A percentile compares a stretch with the other conserved stretches of the same genome.
These are phyloP conservation scores for Fistularia tabacaria DNA, from an alignment of 2,797 vertebrate species.

Conservation along the genomic window DNA sequence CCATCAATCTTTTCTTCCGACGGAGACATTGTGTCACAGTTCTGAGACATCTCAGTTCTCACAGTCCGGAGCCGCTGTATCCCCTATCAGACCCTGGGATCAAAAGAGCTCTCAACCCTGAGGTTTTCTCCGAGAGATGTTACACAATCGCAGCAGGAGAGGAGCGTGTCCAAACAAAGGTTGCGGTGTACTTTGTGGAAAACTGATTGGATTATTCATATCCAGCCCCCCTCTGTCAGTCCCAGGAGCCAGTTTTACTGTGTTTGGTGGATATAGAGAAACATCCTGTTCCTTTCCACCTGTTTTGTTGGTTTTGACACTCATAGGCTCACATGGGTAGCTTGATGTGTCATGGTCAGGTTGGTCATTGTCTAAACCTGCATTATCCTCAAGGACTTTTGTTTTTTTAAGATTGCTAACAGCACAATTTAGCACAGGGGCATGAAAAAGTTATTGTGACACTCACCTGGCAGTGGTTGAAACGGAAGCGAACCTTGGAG, in stretches of 20 bases:
- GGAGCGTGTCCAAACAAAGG: slow-evolving; percentile 70
- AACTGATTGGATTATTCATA: slow-evolving; percentile 60
- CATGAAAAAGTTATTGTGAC: slow-evolving; percentile 8
- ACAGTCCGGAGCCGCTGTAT: slow-evolving; percentile 41
- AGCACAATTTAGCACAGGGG: slow-evolving; percentile 20
- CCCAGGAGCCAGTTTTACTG: slow-evolving; percentile 30
- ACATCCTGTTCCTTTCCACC: slow-evolving; percentile 58
- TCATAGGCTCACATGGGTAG: slow-evolving; percentile 16
- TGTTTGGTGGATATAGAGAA: slow-evolving; percentile 33
- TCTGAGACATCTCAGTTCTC: slow-evolving; percentile 59
- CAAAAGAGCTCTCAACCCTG: slow-evolving; percentile 58
- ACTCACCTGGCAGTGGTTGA: slow-evolving; percentile 89
- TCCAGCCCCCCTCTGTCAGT: slow-evolving; percentile 41
- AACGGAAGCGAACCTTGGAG: slow-evolving; percentile 91
- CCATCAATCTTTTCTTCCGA: slow-evolving; percentile 33
- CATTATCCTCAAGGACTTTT: too few species aligned
- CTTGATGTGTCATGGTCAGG: slow-evolving; percentile 41
- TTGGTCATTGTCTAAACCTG: slow-evolving; percentile 32
- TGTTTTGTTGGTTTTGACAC: slow-evolving; percentile 33
- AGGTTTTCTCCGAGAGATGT: slow-evolving; percentile 59
- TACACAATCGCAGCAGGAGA: slow-evolving; percentile 62
- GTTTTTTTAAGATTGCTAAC: too few species aligned
- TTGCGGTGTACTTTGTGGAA: slow-evolving; percentile 39
- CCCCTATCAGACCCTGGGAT: slow-evolving; percentile 66
- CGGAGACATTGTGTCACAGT: slow-evolving; percentile 50